A percentile compares a stretch with the other conserved stretches of the same genome.
Conservation (phyloP, 2,113 vertebrate species). For the Noctilio leporinus region DNA sequence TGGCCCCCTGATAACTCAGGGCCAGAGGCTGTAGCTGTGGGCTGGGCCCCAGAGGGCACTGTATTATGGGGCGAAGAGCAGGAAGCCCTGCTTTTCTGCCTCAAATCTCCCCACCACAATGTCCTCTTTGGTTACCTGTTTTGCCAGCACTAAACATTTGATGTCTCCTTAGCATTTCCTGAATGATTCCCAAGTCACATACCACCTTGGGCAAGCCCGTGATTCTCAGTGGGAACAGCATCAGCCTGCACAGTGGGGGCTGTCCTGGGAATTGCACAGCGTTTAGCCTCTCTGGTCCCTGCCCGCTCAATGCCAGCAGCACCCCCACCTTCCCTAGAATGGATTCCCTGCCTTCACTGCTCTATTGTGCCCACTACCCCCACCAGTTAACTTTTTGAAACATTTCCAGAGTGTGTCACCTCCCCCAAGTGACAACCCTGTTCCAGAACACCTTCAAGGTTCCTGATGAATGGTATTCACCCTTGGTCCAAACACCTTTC, state of each 20-base stretch:
- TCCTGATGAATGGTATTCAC: neutral
- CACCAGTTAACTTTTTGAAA: neutral
- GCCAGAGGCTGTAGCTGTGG: rapidly evolving
- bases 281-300: neutral
- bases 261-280: neutral
- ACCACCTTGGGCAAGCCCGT: neutral
- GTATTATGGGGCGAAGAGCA: neutral
- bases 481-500: neutral
- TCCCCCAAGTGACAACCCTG: rapidly evolving
- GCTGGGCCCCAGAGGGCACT: neutral
- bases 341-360: neutral
- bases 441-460: neutral
- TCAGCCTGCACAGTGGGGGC: neutral
- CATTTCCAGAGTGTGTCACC: neutral
- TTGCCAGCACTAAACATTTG: neutral
- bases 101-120: neutral
- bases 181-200: neutral
- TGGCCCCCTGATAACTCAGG: neutral
- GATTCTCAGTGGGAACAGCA: neutral
- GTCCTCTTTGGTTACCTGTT: neutral
- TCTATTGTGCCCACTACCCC: too few species aligned
- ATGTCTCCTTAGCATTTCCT: neutral
- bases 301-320: neutral
- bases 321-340: neutral
- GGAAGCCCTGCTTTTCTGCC: neutral